Percentiles rank a stretch among this genome's conserved stretches.
These are phyloP conservation scores for Acanthosepion esculentum DNA, from an alignment of 2,888 invertebrate species.

Conservation along the genomic window DNA sequence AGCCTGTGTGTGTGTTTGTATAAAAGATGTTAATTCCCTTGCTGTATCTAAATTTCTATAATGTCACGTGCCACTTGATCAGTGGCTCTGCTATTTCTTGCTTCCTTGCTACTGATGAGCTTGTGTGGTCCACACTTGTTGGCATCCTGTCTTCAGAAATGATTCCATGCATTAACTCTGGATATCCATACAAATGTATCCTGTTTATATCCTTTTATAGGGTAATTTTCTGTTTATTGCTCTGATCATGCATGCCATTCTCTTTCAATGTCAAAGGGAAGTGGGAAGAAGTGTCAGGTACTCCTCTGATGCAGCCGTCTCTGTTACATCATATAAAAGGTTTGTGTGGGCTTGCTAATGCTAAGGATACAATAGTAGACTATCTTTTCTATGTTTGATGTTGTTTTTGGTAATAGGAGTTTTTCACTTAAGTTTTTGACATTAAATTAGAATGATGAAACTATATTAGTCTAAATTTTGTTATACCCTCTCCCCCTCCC, in stretches of 20 bases:
- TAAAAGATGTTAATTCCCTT: no score
- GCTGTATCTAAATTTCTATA: neutral
- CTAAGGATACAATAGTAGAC: neutral
- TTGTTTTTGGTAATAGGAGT: no score
- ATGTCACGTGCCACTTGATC: neutral
- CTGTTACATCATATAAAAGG: no score
- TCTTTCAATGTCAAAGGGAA: neutral
- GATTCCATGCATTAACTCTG: neutral
- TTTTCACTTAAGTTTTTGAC: no score
- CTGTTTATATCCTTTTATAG: constrained; percentile 14
- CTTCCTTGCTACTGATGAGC: neutral
- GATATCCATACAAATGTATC: neutral
- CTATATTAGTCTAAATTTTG: no score
- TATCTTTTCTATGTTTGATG: neutral
- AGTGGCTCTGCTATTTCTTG: neutral
- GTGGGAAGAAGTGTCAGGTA: neutral
- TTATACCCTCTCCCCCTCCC: no score
- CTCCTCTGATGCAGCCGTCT: neutral
- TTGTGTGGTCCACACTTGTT: neutral
- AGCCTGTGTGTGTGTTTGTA: no score
- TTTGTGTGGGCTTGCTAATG: neutral
- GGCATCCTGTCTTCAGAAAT: neutral
- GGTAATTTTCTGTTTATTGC: neutral
- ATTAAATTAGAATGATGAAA: no score
- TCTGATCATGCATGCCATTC: neutral